A percentile compares a stretch with the other conserved stretches of the same genome.
phyloP scores from a whole-genome alignment of 2,113 vertebrate genomes.

The Ovis aries region DNA sequence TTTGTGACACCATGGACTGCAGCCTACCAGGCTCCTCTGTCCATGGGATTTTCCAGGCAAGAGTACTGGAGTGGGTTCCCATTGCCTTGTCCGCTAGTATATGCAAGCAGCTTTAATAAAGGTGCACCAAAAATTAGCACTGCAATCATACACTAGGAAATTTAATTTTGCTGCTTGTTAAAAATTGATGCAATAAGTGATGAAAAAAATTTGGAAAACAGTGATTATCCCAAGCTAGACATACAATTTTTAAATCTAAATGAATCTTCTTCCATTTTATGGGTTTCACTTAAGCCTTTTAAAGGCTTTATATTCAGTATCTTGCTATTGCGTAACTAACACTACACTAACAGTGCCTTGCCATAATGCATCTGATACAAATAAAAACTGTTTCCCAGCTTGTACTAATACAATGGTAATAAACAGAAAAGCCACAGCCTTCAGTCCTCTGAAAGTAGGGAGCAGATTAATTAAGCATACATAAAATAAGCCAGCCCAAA shows the following conservation, averaged over 20 bases:
- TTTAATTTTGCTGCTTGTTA: neutral
- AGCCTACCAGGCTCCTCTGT: neutral
- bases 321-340: neutral
- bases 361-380: neutral
- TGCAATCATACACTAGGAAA: neutral
- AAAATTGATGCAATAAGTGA: neutral
- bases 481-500: neutral
- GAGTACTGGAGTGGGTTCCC: neutral
- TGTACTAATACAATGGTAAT: neutral
- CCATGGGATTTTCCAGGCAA: neutral
- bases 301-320: neutral
- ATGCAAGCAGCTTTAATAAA: slow-evolving; percentile 15
- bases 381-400: neutral
- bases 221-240: slow-evolving; percentile 17
- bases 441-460: neutral
- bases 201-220: neutral
- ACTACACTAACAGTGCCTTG: neutral
- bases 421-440: neutral
- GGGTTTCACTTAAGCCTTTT: neutral
- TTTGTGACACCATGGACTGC: neutral
- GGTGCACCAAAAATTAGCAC: neutral
- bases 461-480: neutral
- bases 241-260: slow-evolving; percentile 44
- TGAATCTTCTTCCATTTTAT: neutral
- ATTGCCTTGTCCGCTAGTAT: neutral